Evolutionary conservation across 2,797 vertebrate species (phyloP).

Genomic region (Chanos chanos): DNA sequence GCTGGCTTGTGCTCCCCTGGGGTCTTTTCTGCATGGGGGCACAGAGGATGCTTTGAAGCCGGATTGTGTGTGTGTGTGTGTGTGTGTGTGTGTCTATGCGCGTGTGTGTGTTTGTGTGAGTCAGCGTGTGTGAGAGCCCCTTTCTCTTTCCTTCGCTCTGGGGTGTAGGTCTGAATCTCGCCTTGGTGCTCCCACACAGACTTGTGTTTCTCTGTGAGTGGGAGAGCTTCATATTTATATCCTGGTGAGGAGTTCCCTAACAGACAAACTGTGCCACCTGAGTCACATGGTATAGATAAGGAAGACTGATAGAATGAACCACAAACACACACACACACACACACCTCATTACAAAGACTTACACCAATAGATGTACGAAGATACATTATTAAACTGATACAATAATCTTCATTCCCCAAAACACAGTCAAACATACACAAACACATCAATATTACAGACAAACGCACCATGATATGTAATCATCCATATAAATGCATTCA

Average conservation of each 20-base stretch:
- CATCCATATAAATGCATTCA: constrained; percentile 46
- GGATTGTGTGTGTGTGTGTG: constrained; percentile 31
- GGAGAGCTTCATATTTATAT: constrained; percentile 72
- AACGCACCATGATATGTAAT: constrained; percentile 37
- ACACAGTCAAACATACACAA: constrained; percentile 5
- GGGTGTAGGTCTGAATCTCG: constrained; percentile 44
- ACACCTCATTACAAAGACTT: constrained; percentile 55
- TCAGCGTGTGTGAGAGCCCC: too few relatives aligned
- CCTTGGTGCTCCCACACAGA: constrained; percentile 54
- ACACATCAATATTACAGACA: constrained; percentile 3
- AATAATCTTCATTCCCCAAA: constrained; percentile 17
- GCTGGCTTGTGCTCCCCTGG: constrained; percentile 70
- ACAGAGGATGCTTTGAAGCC: constrained; percentile 64
- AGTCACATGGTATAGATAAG: constrained; percentile 63
- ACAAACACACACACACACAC: constrained; percentile 53
- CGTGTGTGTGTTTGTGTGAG: constrained; percentile 35
- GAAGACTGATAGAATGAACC: constrained; percentile 33
- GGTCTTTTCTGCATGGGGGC: constrained; percentile 69
- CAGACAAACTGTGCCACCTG: constrained; percentile 72
- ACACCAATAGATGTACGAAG: background rate
- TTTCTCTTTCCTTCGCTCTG: constrained; percentile 43
- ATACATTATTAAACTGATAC: background rate
- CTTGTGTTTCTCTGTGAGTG: constrained; percentile 51
- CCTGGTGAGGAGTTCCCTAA: constrained; percentile 62
- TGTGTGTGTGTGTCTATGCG: constrained; percentile 38